Conservation (phyloP, 2,797 vertebrate genomes). For the Galago senegalensis region DNA sequence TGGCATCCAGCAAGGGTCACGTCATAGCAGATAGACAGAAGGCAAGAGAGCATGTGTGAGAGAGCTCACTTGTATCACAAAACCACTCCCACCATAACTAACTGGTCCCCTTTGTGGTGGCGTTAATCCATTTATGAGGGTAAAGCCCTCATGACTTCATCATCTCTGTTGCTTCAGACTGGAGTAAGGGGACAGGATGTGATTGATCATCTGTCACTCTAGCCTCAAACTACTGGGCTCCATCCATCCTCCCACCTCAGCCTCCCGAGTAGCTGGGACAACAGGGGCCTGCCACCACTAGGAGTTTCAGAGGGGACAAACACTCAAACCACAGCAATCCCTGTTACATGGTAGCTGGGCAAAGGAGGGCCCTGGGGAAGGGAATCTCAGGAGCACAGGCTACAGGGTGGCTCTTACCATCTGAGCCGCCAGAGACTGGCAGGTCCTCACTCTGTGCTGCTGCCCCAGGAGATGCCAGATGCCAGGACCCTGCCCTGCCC, state of each 20-base stretch:
- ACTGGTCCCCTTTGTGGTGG: not conserved
- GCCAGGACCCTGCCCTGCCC: fast-evolving
- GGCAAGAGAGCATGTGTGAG: not conserved
- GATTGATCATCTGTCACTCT: no score
- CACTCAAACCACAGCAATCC: not conserved
- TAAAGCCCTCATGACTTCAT: not conserved
- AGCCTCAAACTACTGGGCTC: no score
- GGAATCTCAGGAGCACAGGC: no score
- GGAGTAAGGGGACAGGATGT: no score
- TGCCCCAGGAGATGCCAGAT: not conserved
- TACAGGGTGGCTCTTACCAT: not conserved
- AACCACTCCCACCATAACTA: not conserved
- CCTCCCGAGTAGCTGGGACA: no score
- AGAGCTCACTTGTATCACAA: not conserved
- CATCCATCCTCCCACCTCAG: no score
- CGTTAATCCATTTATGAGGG: not conserved
- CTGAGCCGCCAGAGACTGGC: not conserved
- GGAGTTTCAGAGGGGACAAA: no score
- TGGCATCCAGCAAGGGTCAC: not conserved
- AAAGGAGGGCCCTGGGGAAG: fast-evolving
- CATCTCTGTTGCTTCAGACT: not conserved
- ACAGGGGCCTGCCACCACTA: no score
- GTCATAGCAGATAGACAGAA: not conserved
- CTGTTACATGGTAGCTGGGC: not conserved
- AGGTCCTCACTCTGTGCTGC: no score